phyloP scores from a whole-genome alignment of 1,140 invertebrate genomes.

The Batillaria attramentaria region DNA sequence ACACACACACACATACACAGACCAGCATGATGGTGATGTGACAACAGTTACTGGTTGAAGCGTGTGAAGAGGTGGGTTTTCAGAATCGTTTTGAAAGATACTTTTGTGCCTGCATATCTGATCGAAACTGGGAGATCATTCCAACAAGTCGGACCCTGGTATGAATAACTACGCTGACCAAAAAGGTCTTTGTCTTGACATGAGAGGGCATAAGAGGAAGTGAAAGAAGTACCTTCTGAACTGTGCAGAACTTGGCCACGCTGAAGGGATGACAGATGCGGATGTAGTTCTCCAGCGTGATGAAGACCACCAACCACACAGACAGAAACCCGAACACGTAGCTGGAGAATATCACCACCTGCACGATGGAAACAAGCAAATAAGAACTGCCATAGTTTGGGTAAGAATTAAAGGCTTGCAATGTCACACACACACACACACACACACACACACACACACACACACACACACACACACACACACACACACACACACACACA shows the following conservation, averaged over 20 bases:
- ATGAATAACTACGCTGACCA: too few species aligned
- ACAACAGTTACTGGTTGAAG: too few species aligned
- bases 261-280: constrained; percentile 65
- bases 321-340: constrained; percentile 66
- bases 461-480: background rate
- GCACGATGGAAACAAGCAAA: constrained; percentile 61
- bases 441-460: background rate
- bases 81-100: too few species aligned
- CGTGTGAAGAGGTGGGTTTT: too few species aligned
- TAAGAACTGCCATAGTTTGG: constrained; percentile 61
- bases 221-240: constrained; percentile 52
- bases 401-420: too few species aligned
- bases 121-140: too few species aligned
- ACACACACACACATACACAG: too few species aligned
- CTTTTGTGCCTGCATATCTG: too few species aligned
- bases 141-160: too few species aligned
- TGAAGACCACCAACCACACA: constrained; percentile 68
- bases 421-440: background rate
- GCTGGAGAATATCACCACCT: constrained; percentile 59
- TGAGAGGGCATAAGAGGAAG: too few species aligned
- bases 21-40: too few species aligned
- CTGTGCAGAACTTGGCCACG: constrained; percentile 56
- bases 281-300: constrained; percentile 69
- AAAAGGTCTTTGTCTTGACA: too few species aligned
- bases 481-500: background rate